Percentiles rank a stretch among this genome's conserved stretches.
These are phyloP conservation scores for Lepus europaeus DNA, from an alignment of 2,113 vertebrate species.

Conservation along the genomic window DNA sequence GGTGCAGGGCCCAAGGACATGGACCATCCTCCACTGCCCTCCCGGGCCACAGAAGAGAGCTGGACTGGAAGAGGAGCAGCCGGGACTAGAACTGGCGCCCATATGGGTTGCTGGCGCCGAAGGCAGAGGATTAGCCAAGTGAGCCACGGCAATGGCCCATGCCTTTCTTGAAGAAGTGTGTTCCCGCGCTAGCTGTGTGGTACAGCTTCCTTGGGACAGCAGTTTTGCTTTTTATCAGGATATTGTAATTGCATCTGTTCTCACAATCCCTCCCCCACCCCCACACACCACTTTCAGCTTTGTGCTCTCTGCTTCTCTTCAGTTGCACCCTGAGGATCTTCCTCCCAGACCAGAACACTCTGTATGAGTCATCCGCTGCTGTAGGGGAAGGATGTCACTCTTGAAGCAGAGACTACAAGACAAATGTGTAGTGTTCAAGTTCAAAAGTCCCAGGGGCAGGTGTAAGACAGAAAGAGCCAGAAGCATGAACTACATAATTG, in stretches of 20 bases:
- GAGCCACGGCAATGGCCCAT: too few relatives aligned
- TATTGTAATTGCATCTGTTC: not conserved
- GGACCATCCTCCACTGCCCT: too few relatives aligned
- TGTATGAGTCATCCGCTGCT: not conserved
- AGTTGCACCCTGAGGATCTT: not conserved
- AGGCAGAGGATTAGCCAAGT: too few relatives aligned
- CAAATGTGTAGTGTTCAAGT: not conserved
- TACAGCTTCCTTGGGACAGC: too few relatives aligned
- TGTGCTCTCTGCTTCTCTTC: constrained; percentile 14
- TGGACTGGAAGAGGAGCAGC: too few relatives aligned
- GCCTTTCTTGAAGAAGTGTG: too few relatives aligned
- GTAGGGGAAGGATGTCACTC: not conserved
- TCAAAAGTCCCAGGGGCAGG: constrained; percentile 33
- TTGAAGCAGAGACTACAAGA: constrained; percentile 37
- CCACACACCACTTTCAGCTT: not conserved
- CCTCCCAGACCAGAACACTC: constrained; percentile 20
- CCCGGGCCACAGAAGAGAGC: too few relatives aligned
- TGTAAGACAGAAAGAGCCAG: not conserved
- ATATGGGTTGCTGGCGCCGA: too few relatives aligned
- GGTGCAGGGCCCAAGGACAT: too few relatives aligned
- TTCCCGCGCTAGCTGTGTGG: too few relatives aligned
- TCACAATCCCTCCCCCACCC: not conserved
- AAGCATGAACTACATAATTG: not conserved
- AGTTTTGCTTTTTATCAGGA: not conserved
- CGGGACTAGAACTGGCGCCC: too few relatives aligned